Evolutionary conservation across 2,113 vertebrate species (phyloP).

Genomic region (Bubo bubo): DNA sequence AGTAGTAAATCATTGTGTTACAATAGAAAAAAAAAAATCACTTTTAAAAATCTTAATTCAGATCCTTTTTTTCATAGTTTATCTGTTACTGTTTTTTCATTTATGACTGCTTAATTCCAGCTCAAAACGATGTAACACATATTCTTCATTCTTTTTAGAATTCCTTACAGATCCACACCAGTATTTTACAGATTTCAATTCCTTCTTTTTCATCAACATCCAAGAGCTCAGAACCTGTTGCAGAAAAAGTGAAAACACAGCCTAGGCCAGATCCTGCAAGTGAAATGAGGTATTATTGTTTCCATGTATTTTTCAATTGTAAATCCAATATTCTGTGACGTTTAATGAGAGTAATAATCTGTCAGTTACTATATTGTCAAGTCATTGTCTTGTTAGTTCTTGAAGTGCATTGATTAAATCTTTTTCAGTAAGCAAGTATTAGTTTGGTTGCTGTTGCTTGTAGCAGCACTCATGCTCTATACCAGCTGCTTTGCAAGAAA

Average conservation of each 20-base stretch:
- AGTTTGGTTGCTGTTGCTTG: not conserved
- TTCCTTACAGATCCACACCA: conserved; percentile 73
- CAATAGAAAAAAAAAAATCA: not conserved
- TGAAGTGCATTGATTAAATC: not conserved
- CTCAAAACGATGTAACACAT: not conserved
- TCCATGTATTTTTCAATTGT: not conserved
- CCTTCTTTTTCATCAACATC: conserved; percentile 67
- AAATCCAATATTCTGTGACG: rapidly evolving
- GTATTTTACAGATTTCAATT: conserved; percentile 75
- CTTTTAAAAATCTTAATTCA: not conserved
- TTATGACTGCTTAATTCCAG: not conserved
- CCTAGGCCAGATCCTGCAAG: conserved; percentile 57
- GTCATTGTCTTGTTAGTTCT: not conserved
- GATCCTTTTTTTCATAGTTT: not conserved
- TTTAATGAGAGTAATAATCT: not conserved
- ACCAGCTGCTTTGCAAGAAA: not conserved
- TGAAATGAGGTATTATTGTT: conserved; percentile 68
- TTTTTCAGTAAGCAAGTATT: not conserved
- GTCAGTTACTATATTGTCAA: not conserved
- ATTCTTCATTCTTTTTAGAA: conserved; percentile 14
- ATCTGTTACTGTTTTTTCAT: not conserved
- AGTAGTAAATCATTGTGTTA: not conserved
- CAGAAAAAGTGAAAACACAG: conserved; percentile 60
- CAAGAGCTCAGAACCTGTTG: conserved; percentile 37
- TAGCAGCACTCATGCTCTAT: not conserved